Evolutionary conservation across 2,797 vertebrate species (phyloP).

Genomic region (Enteromius mattozi): DNA sequence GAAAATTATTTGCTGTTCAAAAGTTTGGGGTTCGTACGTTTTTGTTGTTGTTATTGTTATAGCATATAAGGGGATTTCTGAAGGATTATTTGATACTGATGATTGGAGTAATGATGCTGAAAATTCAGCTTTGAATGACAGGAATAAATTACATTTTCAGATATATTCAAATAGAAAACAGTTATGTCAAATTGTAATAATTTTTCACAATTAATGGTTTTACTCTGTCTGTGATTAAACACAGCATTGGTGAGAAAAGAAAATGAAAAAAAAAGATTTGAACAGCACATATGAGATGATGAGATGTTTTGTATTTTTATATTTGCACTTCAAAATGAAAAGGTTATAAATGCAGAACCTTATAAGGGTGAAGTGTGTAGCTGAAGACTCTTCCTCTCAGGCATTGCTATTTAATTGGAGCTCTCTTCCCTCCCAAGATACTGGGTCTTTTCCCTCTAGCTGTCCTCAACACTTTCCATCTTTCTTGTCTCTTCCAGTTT

Average conservation of each 20-base stretch:
- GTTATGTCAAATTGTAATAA: background rate
- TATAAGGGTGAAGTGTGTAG: slow-evolving; percentile 3
- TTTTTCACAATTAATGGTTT: background rate
- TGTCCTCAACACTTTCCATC: slow-evolving; percentile 30
- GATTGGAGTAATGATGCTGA: background rate
- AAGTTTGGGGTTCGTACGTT: background rate
- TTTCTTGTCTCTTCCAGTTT: slow-evolving; percentile 22
- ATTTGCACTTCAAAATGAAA: background rate
- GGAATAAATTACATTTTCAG: background rate
- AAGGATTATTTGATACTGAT: background rate
- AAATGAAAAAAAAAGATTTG: background rate
- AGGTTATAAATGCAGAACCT: background rate
- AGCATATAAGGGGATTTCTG: background rate
- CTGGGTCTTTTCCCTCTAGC: background rate
- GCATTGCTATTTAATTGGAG: slow-evolving; percentile 45
- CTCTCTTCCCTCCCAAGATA: background rate
- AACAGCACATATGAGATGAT: background rate
- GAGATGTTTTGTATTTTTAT: background rate
- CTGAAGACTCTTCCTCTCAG: slow-evolving; percentile 33
- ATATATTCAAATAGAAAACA: background rate
- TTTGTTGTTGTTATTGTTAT: too few relatives aligned
- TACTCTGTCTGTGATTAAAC: background rate
- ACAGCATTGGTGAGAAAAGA: background rate
- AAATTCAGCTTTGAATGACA: background rate
- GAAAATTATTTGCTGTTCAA: background rate